Evolutionary conservation across 2,888 invertebrate species (phyloP).

Genomic region (Quadriops clusia): DNA sequence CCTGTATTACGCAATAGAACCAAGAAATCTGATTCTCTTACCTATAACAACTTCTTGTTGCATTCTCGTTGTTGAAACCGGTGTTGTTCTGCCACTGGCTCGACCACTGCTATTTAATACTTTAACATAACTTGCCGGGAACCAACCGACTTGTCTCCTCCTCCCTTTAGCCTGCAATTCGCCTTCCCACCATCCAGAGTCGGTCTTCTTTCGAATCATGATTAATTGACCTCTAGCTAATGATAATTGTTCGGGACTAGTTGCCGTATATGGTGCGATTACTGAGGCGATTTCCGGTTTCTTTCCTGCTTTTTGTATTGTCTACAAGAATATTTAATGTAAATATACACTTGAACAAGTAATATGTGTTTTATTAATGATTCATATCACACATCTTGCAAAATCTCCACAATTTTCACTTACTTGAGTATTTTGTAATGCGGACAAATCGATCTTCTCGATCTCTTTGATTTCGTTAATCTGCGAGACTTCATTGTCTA

Average conservation of each 20-base stretch:
- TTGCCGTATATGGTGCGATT: slow-evolving; percentile 84
- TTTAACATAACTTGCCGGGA: slow-evolving; percentile 97
- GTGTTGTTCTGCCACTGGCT: slow-evolving; percentile 60
- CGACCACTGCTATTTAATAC: slow-evolving; percentile 56
- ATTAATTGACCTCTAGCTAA: slow-evolving; percentile 85
- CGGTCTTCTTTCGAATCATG: slow-evolving; percentile 92
- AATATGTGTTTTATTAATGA: slow-evolving; percentile 1
- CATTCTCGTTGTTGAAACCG: slow-evolving; percentile 57
- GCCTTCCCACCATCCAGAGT: slow-evolving; percentile 99
- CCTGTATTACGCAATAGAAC: neutral
- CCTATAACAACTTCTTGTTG: slow-evolving; percentile 41
- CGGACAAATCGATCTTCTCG: slow-evolving; percentile 31
- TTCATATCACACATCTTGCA: neutral
- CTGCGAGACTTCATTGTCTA: slow-evolving; percentile 35
- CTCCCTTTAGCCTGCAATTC: slow-evolving; percentile 88
- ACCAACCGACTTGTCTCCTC: slow-evolving; percentile 93
- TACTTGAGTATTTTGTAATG: slow-evolving; percentile 13
- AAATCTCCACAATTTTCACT: neutral
- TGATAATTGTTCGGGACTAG: slow-evolving; percentile 83
- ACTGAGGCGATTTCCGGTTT: slow-evolving; percentile 91
- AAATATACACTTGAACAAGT: neutral
- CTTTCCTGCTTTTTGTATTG: too few species aligned
- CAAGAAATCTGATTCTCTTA: slow-evolving; percentile 15
- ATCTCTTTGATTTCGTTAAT: slow-evolving; percentile 39
- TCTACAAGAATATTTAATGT: slow-evolving; percentile 30